Evolutionary conservation across 1,140 invertebrate genomes (phyloP), one percentile per base, ranked within the genome.

Genomic region (Cardiocondyla obscurior): DNA sequence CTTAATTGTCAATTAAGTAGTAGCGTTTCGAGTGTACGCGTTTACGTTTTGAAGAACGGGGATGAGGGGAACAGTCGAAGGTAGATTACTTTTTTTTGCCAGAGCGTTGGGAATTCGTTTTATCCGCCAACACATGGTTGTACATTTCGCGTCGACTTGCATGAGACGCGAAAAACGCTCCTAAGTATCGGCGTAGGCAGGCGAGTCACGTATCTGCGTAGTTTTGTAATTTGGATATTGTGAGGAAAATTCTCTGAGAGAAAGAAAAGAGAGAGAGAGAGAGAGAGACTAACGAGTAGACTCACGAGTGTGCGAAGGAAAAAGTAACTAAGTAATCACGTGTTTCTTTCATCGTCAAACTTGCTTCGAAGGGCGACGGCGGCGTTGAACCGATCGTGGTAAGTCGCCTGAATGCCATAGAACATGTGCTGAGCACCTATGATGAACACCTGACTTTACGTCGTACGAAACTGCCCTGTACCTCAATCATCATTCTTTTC

Each of bases 361-460:
- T 95, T 95, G 94, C 94, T 95, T 96, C 95, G 95, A 97, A 98
- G 97, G 96, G 96, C 95, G 97, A 97, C 95, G 96, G 97, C 95
- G 97, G 96, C 95, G 97, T 97, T 96, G 98, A 98, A 95, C 98
- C 98, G 93, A 98, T 98, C 94, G 97, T 98, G 97, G 97, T 98
- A 97, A 98, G 97, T 97, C 94, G 92, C 92, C 90, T 90, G 90
- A 87, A 82, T 88, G 87, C 83, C 84, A 72, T 88, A 88, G 84
- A 90, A 67, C 53, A 36, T 85, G 14, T 64, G 72, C 79, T 74
- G 33, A 79, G 65, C 53, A 73, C 44, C 30, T 67, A 25, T 77
- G 22, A 65, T 77, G 46, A 83, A 57, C 51, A 70, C 51, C 51
- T 73, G 39, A 72, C 25, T 58, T 70, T 44, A 70, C 77, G 53